These are phyloP conservation scores for Triplophysa tibetana DNA, from an alignment of 2,113 vertebrate genomes.

Conservation along the genomic window DNA sequence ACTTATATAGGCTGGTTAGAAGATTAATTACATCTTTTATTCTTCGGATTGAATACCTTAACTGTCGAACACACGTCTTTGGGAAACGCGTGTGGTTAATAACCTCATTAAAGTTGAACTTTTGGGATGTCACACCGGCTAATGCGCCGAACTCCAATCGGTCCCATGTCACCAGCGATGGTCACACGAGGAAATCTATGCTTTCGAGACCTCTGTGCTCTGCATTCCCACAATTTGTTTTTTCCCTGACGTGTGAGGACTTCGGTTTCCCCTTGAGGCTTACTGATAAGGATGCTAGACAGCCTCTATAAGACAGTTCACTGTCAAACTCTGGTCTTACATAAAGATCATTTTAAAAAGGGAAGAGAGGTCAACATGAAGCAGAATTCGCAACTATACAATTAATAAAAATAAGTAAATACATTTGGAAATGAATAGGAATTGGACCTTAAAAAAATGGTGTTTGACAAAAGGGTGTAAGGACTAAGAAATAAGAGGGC, in stretches of 20 bases:
- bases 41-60: constrained; percentile 10
- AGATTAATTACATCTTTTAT: constrained; percentile 16
- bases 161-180: not conserved
- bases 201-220: constrained; percentile 4
- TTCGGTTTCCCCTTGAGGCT: constrained; percentile 27
- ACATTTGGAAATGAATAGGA: too few species aligned
- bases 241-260: constrained; percentile 5
- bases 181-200: constrained; percentile 25
- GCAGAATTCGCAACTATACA: too few species aligned
- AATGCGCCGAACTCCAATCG: not conserved
- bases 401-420: too few species aligned
- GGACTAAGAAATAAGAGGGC: not conserved
- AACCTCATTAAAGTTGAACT: not conserved
- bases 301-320: constrained; percentile 7
- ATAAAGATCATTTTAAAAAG: not conserved
- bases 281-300: constrained; percentile 9
- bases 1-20: not conserved
- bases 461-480: too few species aligned
- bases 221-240: constrained; percentile 23
- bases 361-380: not conserved
- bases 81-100: not conserved
- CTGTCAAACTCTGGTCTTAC: not conserved
- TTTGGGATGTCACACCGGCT: not conserved
- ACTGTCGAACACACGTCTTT: constrained; percentile 14
- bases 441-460: too few species aligned